A percentile compares a stretch with the other conserved stretches of the same genome.
phyloP scores from a whole-genome alignment of 1,140 invertebrate species.

The Drosophila repleta region DNA sequence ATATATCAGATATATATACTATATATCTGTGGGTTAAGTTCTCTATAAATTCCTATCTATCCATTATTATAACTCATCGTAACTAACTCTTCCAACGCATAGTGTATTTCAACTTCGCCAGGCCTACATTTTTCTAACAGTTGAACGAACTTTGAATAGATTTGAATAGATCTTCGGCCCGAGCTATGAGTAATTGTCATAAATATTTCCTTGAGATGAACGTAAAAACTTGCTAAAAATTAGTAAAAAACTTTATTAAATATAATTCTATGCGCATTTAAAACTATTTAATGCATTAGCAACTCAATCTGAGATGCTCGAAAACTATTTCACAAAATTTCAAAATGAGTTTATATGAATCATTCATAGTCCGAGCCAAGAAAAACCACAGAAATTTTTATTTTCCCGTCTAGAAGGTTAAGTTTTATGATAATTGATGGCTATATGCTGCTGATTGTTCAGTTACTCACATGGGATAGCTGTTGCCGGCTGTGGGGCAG shows the following conservation, averaged over 20 bases:
- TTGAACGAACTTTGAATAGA: slow-evolving; percentile 1
- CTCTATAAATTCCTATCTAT: no score
- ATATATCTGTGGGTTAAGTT: no score
- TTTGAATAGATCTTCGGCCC: background rate
- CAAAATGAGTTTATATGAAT: background rate
- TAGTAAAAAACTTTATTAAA: background rate
- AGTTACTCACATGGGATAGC: slow-evolving; percentile 93
- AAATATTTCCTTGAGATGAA: background rate
- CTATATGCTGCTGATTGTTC: background rate
- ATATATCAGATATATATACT: no score
- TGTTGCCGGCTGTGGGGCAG: slow-evolving; percentile 94
- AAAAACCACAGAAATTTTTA: background rate
- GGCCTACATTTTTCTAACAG: background rate
- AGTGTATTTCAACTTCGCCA: no score
- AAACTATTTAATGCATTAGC: background rate
- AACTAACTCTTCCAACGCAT: no score
- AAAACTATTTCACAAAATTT: background rate
- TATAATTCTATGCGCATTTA: background rate
- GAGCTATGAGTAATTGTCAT: background rate
- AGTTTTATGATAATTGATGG: background rate
- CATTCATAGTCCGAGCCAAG: background rate
- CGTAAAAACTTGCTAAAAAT: background rate
- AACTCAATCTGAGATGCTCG: background rate
- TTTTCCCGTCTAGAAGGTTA: background rate
- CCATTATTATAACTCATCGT: no score